Base-by-base conservation (phyloP, 2,113 vertebrate genomes). In the Bubalus kerabau region DNA sequence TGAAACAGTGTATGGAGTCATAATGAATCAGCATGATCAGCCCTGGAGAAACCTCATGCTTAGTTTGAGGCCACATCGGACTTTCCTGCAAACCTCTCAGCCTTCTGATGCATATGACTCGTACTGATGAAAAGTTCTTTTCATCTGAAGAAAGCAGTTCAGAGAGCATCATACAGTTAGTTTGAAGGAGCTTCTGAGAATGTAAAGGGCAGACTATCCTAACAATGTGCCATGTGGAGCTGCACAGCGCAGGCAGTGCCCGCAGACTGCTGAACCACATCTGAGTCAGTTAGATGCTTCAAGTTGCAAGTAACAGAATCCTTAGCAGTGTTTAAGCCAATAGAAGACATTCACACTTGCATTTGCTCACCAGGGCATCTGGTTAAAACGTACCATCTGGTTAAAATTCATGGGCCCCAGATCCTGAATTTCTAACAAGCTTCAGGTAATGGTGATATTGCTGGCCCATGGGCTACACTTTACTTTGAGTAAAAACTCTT, bases 201-300 rank as follows among this genome's bases (percentile, higher is more conserved):
- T 15, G 11, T 52, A 56, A 43, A 30, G 36, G 30, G 26, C 15
- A 83, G 17, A 26, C 56, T 40, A 2, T 48, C 52, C 1, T 24
- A 50, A 28, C 23, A 23, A 48, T 2, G 40, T 2, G 32, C 5
- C 7, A 1, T 3, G 1, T 12, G 9, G 43, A 81, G 59, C 59
- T 19, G 80, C 40, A 10, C 3, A 28, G 26, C 1, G 8, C 12
- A 6, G 48, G 19, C 52, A 40, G 62, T 7, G n/a, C 26, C 2
- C 2, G 0, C 5, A 19, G 48, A 28, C 48, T n/a, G 17, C 12
- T 16, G 4, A 14, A 17, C 2, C 9, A 21, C 13, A 16, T 21
- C 36, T 17, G 16, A 6, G 24, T 23, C 40, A 9, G 26, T 3
- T 9, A 12, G 54, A 23, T 43, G 32, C 32, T 13, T 56, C 36